Percentiles rank a stretch among this genome's conserved stretches.
phyloP scores from a whole-genome alignment of 35 echinoderm and acorn worm genomes.

The Ptychodera flava region DNA sequence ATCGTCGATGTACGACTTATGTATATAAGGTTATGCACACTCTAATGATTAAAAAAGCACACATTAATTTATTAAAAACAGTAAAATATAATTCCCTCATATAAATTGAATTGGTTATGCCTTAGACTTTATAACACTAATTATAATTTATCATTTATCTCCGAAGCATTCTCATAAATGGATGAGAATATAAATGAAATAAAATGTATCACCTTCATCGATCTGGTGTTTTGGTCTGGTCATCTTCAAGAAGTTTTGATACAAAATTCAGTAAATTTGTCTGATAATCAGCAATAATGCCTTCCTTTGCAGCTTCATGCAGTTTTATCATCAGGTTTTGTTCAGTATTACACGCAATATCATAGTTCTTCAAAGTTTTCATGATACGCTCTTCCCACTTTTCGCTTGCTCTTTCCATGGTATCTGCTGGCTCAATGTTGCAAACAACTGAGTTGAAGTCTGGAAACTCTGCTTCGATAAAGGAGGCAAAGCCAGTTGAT shows the following conservation, averaged over 20 bases:
- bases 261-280: background rate
- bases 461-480: background rate
- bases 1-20: too few relatives aligned
- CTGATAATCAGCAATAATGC: background rate
- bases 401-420: background rate
- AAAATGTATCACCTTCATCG: too few relatives aligned
- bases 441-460: background rate
- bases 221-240: too few relatives aligned
- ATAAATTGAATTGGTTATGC: too few relatives aligned
- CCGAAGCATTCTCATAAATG: too few relatives aligned
- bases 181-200: background rate
- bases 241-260: too few relatives aligned
- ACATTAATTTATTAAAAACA: too few relatives aligned
- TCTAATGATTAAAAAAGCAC: too few relatives aligned
- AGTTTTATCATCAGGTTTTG: background rate
- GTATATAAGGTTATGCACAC: too few relatives aligned
- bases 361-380: background rate
- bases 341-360: background rate
- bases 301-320: background rate
- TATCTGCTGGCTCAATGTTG: background rate
- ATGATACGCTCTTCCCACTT: background rate
- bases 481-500: background rate
- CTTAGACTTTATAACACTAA: too few relatives aligned
- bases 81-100: too few relatives aligned
- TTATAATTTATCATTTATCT: too few relatives aligned